These are phyloP conservation scores for Eupithecia centaureata DNA, from an alignment of 2,888 invertebrate species.

Conservation along the genomic window DNA sequence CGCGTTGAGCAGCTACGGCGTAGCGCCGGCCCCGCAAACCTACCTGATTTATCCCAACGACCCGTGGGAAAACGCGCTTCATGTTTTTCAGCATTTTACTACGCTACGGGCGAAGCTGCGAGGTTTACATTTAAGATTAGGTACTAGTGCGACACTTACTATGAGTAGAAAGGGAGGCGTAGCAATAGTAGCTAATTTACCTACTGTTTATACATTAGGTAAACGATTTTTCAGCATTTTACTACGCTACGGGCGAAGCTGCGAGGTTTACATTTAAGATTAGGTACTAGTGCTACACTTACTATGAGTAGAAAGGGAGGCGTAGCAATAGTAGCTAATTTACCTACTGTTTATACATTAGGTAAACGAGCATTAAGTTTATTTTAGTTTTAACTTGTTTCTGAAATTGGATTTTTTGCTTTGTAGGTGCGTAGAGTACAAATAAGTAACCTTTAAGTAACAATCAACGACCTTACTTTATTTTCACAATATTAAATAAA, in stretches of 20 bases:
- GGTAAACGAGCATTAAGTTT: neutral
- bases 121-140: neutral
- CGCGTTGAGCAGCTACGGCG: slow-evolving; percentile 56
- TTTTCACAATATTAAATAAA: no score
- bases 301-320: neutral
- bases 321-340: neutral
- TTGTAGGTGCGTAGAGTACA: no score
- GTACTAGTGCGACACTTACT: neutral
- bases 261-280: neutral
- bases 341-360: neutral
- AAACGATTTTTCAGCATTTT: slow-evolving; percentile 38
- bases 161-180: neutral
- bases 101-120: slow-evolving; percentile 30
- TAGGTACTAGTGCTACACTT: neutral
- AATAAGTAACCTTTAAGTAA: no score
- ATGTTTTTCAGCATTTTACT: slow-evolving; percentile 38
- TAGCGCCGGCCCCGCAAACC: slow-evolving; percentile 69
- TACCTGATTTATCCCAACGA: slow-evolving; percentile 61
- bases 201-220: no score
- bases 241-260: slow-evolving; percentile 33
- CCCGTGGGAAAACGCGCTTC: slow-evolving; percentile 47
- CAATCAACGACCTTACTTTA: no score
- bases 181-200: no score
- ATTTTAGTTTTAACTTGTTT: neutral
- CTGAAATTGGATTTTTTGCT: no score